phyloP scores from a whole-genome alignment of 2,888 invertebrate genomes.

The Meteorus colon region DNA sequence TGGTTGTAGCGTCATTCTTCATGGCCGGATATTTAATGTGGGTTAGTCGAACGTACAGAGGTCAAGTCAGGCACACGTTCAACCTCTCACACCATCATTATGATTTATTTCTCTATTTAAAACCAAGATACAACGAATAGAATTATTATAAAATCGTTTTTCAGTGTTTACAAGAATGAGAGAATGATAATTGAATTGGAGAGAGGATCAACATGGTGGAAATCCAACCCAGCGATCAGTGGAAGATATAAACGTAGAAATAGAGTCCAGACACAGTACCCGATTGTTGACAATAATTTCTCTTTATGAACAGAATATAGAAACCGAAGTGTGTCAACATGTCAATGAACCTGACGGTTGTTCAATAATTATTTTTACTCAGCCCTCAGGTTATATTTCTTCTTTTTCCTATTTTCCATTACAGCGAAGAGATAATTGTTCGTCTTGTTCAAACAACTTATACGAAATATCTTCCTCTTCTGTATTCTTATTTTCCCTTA shows the following conservation, averaged over 20 bases:
- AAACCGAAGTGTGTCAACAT: conserved; percentile 65
- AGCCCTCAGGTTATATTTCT: neutral
- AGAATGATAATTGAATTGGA: no score
- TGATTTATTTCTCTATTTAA: neutral
- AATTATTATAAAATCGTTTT: no score
- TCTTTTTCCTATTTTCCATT: conserved; percentile 1
- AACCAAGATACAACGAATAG: neutral
- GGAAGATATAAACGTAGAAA: neutral
- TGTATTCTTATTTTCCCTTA: conserved; percentile 12
- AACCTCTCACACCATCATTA: neutral
- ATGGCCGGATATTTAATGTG: conserved; percentile 38
- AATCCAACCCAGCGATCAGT: neutral
- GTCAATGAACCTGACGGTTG: conserved; percentile 60
- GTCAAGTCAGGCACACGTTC: conserved; percentile 37
- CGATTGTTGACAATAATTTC: neutral
- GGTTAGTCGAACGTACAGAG: conserved; percentile 49
- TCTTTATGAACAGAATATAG: conserved; percentile 45
- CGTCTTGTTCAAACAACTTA: neutral
- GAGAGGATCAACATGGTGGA: no score
- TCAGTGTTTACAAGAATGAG: no score
- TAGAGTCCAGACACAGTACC: conserved; percentile 18
- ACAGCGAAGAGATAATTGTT: conserved; percentile 12
- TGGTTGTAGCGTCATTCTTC: neutral
- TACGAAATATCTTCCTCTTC: conserved; percentile 45
- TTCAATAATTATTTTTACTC: conserved; percentile 39